phyloP scores from a whole-genome alignment of 2,888 invertebrate species.

The Chorisops tibialis region DNA sequence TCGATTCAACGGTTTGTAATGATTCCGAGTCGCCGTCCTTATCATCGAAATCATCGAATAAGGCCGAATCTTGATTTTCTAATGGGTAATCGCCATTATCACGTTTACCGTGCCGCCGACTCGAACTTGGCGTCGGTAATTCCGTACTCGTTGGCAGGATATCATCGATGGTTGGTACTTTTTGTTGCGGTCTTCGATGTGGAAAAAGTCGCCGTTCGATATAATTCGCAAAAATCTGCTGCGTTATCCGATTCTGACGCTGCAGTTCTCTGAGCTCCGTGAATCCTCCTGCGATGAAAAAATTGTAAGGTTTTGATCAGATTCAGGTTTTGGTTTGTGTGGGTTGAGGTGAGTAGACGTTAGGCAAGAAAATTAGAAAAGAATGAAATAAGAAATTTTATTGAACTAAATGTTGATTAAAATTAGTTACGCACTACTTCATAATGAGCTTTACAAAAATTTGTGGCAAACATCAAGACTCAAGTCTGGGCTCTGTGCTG shows the following conservation, averaged over 20 bases:
- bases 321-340: neutral
- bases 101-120: constrained; percentile 11
- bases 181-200: constrained; percentile 53
- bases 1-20: constrained; percentile 68
- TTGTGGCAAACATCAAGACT: no score
- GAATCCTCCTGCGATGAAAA: constrained; percentile 40
- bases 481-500: no score
- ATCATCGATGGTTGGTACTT: constrained; percentile 62
- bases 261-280: constrained; percentile 60
- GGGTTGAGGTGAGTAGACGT: neutral
- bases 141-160: constrained; percentile 58
- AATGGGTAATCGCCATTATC: constrained; percentile 30
- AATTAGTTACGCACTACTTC: no score
- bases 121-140: constrained; percentile 21
- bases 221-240: constrained; percentile 71
- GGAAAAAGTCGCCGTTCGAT: constrained; percentile 68
- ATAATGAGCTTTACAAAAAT: no score
- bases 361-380: no score
- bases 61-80: constrained; percentile 39
- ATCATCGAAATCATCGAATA: constrained; percentile 36
- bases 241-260: constrained; percentile 72
- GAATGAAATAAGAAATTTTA: no score
- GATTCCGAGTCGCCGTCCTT: constrained; percentile 54
- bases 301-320: neutral
- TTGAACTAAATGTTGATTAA: no score